Conservation (phyloP, 1,140 invertebrate genomes). For the fruit fly (Drosophila melanogaster) region DNA sequence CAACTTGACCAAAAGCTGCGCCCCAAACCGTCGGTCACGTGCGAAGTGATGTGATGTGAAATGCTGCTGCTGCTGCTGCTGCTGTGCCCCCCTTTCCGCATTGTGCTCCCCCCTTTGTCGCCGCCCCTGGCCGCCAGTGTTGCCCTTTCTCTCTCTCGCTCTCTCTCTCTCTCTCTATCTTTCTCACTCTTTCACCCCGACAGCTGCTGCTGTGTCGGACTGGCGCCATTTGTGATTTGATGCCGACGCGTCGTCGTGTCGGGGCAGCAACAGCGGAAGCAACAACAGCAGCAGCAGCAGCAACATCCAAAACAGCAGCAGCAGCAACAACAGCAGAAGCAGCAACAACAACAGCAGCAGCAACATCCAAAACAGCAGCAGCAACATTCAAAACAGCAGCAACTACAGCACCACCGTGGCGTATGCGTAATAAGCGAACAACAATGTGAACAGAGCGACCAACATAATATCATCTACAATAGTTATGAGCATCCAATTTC, state of each 20-base stretch:
- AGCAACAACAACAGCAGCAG: constrained; percentile 9
- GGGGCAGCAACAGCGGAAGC: constrained; percentile 27
- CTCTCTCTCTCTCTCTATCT: not conserved
- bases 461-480: not conserved
- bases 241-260: constrained; percentile 50
- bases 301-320: constrained; percentile 1
- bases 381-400: constrained; percentile 1
- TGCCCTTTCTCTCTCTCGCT: not conserved
- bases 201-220: constrained; percentile 39
- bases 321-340: constrained; percentile 1
- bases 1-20: constrained; percentile 72
- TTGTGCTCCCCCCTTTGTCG: not conserved
- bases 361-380: no score
- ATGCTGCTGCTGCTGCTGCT: not conserved
- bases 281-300: not conserved
- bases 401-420: constrained; percentile 18
- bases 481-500: not conserved
- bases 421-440: constrained; percentile 47
- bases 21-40: constrained; percentile 52
- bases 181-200: not conserved
- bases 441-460: constrained; percentile 16
- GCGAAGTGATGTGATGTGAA: constrained; percentile 41
- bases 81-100: not conserved
- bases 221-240: constrained; percentile 76
- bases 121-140: not conserved